Evolutionary conservation across 2,113 vertebrate species (phyloP).

Genomic region (Gracilinanus agilis): DNA sequence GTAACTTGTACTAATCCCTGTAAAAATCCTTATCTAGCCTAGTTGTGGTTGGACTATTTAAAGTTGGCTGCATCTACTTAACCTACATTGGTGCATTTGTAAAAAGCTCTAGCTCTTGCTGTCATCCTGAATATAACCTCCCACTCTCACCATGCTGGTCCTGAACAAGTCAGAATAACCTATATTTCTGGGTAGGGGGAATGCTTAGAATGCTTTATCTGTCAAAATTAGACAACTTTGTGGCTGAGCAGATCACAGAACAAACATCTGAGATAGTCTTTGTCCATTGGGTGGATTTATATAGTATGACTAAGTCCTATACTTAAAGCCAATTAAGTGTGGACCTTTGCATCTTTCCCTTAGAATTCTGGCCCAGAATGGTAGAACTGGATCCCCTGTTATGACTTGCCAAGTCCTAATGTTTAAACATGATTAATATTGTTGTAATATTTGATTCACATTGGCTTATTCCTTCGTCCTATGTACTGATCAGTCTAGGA

Average conservation of each 20-base stretch:
- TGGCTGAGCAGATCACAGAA: not conserved
- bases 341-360: not conserved
- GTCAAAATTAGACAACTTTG: not conserved
- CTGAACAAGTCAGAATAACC: not conserved
- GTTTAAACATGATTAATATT: not conserved
- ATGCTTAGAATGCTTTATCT: not conserved
- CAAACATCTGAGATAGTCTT: not conserved
- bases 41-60: not conserved
- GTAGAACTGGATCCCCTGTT: not conserved
- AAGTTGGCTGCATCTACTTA: not conserved
- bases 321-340: not conserved
- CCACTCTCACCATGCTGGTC: too few species aligned
- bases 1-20: not conserved
- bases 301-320: not conserved
- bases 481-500: not conserved
- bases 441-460: not conserved
- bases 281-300: not conserved
- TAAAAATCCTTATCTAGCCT: not conserved
- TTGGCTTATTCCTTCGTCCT: not conserved
- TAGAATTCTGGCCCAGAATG: not conserved
- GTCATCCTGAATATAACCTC: not conserved
- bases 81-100: not conserved
- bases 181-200: not conserved
- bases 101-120: not conserved
- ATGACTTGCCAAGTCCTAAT: not conserved